A percentile compares a stretch with the other conserved stretches of the same genome.
Evolutionary conservation across 2,888 invertebrate genomes (phyloP).

Genomic region (Pyrrhosoma nymphula): DNA sequence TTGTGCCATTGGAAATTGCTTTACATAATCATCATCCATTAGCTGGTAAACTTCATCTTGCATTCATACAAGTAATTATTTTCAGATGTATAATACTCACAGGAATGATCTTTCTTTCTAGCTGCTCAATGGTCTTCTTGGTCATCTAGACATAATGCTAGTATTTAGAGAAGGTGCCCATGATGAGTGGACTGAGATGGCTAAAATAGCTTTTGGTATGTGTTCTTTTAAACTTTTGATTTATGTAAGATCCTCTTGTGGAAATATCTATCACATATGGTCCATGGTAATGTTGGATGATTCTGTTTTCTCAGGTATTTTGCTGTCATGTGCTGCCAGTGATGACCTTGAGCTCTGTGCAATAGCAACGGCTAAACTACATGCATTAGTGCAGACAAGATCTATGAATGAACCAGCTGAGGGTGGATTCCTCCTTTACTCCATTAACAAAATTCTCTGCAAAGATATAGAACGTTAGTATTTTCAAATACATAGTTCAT

Average conservation of each 20-base stretch:
- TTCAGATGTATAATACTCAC: not conserved
- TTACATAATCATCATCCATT: too few species aligned
- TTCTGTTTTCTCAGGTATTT: conserved; percentile 73
- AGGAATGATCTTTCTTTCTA: conserved; percentile 68
- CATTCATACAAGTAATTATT: too few species aligned
- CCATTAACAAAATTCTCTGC: conserved; percentile 78
- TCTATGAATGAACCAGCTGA: conserved; percentile 80
- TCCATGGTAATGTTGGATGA: not conserved
- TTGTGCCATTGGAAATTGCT: too few species aligned
- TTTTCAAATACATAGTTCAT: not conserved
- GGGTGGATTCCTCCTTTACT: conserved; percentile 80
- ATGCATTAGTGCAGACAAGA: conserved; percentile 81
- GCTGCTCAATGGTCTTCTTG: conserved; percentile 81
- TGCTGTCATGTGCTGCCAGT: conserved; percentile 79
- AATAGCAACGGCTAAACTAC: conserved; percentile 82
- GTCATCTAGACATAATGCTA: conserved; percentile 80
- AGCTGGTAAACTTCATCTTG: too few species aligned
- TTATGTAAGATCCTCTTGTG: not conserved
- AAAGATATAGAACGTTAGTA: conserved; percentile 78
- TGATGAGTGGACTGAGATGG: conserved; percentile 82
- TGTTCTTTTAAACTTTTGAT: not conserved
- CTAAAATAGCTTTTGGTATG: conserved; percentile 78
- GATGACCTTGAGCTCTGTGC: conserved; percentile 81
- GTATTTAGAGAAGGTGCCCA: conserved; percentile 80
- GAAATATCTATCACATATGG: not conserved